A percentile compares a stretch with the other conserved stretches of the same genome.
phyloP scores from a whole-genome alignment of 2,113 vertebrate species.

The Lophura nycthemera region DNA sequence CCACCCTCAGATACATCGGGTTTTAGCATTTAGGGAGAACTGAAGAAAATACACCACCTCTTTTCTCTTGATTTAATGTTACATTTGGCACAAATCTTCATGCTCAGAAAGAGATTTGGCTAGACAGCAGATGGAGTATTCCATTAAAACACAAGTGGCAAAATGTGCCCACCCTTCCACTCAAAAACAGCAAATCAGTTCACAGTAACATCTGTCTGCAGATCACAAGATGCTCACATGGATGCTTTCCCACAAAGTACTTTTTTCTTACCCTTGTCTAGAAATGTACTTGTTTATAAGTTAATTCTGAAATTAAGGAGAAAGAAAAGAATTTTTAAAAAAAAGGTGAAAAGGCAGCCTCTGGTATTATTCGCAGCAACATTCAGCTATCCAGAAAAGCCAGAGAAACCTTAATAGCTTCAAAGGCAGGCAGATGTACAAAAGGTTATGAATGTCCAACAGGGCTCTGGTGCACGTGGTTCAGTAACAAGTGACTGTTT shows the following conservation, averaged over 20 bases:
- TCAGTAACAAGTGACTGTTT: background rate
- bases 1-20: background rate
- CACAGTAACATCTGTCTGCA: background rate
- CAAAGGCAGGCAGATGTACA: background rate
- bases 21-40: slow-evolving; percentile 16
- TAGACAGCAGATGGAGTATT: slow-evolving; percentile 55
- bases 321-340: background rate
- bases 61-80: slow-evolving; percentile 20
- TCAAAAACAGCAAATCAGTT: slow-evolving; percentile 21
- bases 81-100: slow-evolving; percentile 30
- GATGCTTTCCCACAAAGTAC: background rate
- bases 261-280: background rate
- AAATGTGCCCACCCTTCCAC: background rate
- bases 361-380: background rate
- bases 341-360: background rate
- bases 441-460: background rate
- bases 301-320: background rate
- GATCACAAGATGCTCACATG: background rate
- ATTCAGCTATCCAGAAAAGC: background rate
- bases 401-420: background rate
- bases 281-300: background rate
- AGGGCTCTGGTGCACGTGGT: background rate
- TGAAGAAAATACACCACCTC: background rate
- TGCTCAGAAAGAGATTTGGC: slow-evolving; percentile 7
- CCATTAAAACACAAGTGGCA: slow-evolving; percentile 28